Base-by-base conservation (phyloP, 2,797 vertebrate genomes). In the Enteromius argenteus region DNA sequence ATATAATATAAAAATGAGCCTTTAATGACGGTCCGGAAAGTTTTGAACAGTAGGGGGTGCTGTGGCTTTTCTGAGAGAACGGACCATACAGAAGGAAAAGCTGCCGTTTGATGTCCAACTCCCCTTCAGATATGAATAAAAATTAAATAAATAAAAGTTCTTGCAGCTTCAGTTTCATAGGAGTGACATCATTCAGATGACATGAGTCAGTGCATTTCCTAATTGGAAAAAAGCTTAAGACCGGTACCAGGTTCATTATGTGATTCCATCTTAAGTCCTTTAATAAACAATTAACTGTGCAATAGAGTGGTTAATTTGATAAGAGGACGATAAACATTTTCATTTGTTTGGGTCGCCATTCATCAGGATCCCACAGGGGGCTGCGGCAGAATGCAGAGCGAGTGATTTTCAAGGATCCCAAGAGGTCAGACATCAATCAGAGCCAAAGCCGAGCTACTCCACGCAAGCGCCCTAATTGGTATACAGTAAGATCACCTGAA, bases 271-370 rank as follows among this genome's bases (percentile, higher is more conserved):
- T 90, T 91, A 86, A 87, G 84, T 88, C 88, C 85, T 89, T 91
- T 91, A 91, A 91, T 91, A 91, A 91, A 91, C 90, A 90, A 91
- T 91, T 91, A 91, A 85, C 86, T 80, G 86, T 87, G 89, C 90
- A 90, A 86, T 88, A 81, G 85, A 89, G 85, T 89, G 89, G 86
- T 88, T 90, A 89, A 91, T 91, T 91, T 89, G 90, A 91, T 91
- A 88, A 91, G 79, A 84, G 75, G 67, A 85, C 37, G 90, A 91
- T 91, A 90, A 90, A 90, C 88, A 81, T 83, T 89, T 90, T 89
- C 87, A 90, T 89, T 91, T 89, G 88, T 89, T 91, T 85, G 86
- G 83, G 75, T 88, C 83, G 79, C 60, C 84, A 84, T 91, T 87
- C 89, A 86, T 73, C 78, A 67, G 64, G 46, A 74, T 89, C 87